A percentile compares a stretch with the other conserved stretches of the same genome.
These are phyloP conservation scores for Drosophila navojoa DNA, from an alignment of 1,140 invertebrate species.

Conservation along the genomic window DNA sequence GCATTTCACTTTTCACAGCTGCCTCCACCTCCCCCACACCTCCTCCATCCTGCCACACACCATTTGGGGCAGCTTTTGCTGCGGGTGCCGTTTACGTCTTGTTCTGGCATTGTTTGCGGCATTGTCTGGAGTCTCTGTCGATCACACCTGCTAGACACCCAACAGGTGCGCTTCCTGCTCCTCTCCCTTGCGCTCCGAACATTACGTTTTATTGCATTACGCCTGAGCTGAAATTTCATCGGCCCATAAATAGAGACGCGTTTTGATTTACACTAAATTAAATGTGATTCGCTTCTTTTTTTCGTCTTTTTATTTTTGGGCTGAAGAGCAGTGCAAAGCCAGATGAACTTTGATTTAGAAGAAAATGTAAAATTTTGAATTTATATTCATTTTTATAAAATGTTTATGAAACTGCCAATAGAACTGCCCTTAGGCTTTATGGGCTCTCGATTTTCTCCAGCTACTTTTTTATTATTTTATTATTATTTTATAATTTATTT, in stretches of 20 bases:
- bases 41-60: neutral
- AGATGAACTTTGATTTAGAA: too few relatives aligned
- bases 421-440: too few relatives aligned
- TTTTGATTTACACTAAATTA: slow-evolving; percentile 77
- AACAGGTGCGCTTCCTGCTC: slow-evolving; percentile 56
- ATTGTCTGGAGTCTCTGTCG: slow-evolving; percentile 35
- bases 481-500: too few relatives aligned
- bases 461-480: too few relatives aligned
- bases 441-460: too few relatives aligned
- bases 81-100: slow-evolving; percentile 24
- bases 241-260: slow-evolving; percentile 38
- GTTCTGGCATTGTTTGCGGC: slow-evolving; percentile 37
- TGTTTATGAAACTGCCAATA: too few relatives aligned
- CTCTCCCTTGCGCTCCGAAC: neutral
- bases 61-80: neutral
- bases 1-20: slow-evolving; percentile 30
- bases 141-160: slow-evolving; percentile 55
- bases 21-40: neutral
- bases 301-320: too few relatives aligned
- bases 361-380: neutral
- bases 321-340: too few relatives aligned
- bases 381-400: too few relatives aligned
- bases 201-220: slow-evolving; percentile 45
- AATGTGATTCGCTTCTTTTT: slow-evolving; percentile 53
- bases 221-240: slow-evolving; percentile 55